A percentile compares a stretch with the other conserved stretches of the same genome.
These are phyloP conservation scores for Falco columbarius DNA, from an alignment of 2,797 vertebrate genomes.

Conservation along the genomic window DNA sequence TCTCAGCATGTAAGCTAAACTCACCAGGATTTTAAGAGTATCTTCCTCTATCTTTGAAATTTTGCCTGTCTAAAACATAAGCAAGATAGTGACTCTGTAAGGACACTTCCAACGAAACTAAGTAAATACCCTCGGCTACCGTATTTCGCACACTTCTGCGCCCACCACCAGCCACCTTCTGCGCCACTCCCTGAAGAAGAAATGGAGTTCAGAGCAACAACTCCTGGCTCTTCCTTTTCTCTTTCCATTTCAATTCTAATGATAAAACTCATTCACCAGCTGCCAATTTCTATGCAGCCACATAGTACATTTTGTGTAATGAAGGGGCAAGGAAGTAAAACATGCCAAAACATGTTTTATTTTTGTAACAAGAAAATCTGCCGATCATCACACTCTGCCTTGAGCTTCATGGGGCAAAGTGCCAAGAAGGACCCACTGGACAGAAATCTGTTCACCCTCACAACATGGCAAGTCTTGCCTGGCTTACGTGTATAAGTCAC, in stretches of 20 bases:
- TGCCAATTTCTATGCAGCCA: background rate
- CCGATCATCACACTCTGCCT: background rate
- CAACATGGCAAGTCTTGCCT: background rate
- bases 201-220: background rate
- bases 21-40: background rate
- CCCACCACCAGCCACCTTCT: background rate
- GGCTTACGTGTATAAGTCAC: background rate
- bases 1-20: background rate
- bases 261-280: background rate
- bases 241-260: background rate
- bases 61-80: background rate
- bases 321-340: background rate
- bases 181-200: background rate
- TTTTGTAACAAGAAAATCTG: background rate
- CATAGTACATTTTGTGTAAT: background rate
- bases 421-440: background rate
- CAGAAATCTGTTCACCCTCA: background rate
- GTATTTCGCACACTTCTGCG: background rate
- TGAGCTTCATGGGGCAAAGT: background rate
- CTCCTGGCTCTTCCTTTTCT: background rate
- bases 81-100: background rate
- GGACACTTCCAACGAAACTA: background rate
- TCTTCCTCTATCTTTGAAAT: background rate
- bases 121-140: background rate
- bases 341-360: background rate